Evolutionary conservation across 1,140 invertebrate species (phyloP).

Genomic region (Yoshiicerus persimilis): DNA sequence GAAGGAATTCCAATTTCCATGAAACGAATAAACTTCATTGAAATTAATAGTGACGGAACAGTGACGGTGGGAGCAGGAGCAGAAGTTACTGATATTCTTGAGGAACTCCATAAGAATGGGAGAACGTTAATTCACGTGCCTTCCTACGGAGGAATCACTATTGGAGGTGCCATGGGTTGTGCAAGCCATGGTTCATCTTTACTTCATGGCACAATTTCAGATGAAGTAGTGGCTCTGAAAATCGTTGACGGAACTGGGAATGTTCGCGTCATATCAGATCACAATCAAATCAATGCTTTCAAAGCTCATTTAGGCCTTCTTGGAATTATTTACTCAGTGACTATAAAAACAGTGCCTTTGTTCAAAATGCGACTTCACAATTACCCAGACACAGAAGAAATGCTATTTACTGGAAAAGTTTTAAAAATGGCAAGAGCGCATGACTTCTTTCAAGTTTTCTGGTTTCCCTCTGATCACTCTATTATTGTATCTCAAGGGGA

Average conservation of each 20-base stretch:
- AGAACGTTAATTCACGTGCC: background rate
- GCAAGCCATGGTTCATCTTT: slow-evolving; percentile 32
- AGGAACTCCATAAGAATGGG: background rate
- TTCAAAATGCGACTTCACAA: slow-evolving; percentile 37
- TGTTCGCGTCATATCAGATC: background rate
- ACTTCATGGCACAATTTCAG: slow-evolving; percentile 26
- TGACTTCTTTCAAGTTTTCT: slow-evolving; percentile 36
- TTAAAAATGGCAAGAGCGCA: background rate
- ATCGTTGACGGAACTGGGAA: slow-evolving; percentile 33
- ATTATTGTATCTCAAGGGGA: slow-evolving; percentile 1
- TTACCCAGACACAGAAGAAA: background rate
- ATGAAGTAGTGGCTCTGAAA: slow-evolving; percentile 26
- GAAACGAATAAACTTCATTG: background rate
- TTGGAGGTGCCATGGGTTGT: slow-evolving; percentile 38
- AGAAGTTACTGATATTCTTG: background rate
- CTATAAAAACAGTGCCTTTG: slow-evolving; percentile 32
- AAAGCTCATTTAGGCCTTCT: slow-evolving; percentile 39
- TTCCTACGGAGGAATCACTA: slow-evolving; percentile 25
- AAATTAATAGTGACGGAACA: background rate
- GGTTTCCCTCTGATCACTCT: slow-evolving; percentile 17
- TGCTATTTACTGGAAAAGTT: slow-evolving; percentile 23
- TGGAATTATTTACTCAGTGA: slow-evolving; percentile 37
- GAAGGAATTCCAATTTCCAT: slow-evolving; percentile 5
- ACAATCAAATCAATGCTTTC: slow-evolving; percentile 16
- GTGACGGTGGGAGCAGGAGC: background rate